These are phyloP conservation scores for Brachynemurus nebulosus DNA, from an alignment of 2,888 invertebrate species.

Conservation along the genomic window DNA sequence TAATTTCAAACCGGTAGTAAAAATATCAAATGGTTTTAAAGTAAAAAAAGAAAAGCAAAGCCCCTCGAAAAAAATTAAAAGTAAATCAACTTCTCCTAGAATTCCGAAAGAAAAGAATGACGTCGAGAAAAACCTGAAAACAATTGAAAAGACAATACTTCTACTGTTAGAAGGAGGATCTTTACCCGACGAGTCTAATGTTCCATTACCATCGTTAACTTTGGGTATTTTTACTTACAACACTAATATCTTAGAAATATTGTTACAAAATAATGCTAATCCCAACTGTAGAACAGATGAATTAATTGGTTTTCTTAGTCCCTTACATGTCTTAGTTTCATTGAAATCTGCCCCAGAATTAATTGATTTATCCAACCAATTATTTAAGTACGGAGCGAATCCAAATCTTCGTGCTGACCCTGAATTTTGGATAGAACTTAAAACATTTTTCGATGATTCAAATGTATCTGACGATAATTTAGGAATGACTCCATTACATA, in stretches of 20 bases:
- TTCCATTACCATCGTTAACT: neutral
- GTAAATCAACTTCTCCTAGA: neutral
- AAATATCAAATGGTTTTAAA: too few relatives aligned
- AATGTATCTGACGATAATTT: neutral
- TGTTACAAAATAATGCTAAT: neutral
- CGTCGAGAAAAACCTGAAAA: neutral
- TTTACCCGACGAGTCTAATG: neutral
- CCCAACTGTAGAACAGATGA: neutral
- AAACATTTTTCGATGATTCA: neutral
- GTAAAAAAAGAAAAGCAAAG: neutral
- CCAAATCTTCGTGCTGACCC: slow-evolving; percentile 1
- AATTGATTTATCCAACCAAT: neutral
- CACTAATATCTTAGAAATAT: neutral
- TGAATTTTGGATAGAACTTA: neutral
- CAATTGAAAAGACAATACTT: neutral
- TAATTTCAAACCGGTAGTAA: neutral
- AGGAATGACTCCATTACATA: neutral
- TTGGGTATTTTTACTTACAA: neutral
- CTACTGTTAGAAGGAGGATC: neutral
- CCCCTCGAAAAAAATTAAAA: neutral
- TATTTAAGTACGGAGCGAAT: neutral
- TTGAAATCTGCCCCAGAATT: neutral
- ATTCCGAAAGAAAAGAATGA: neutral
- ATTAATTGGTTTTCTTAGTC: neutral
- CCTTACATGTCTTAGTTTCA: neutral